Evolutionary conservation across 2,888 invertebrate genomes (phyloP).

Genomic region (Abrostola tripartita): DNA sequence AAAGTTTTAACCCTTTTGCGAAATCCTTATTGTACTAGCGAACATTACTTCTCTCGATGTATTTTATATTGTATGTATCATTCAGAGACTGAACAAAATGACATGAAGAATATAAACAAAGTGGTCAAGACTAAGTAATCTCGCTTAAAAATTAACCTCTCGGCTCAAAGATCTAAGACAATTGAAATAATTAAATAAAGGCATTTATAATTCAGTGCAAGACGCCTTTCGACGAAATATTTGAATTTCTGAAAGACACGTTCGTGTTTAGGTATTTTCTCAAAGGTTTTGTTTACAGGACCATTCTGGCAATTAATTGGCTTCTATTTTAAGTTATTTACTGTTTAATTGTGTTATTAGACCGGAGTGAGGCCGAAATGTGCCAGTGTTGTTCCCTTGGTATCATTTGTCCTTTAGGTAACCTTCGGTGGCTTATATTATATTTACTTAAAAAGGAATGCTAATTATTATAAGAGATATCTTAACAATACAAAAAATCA

Average conservation of each 20-base stretch:
- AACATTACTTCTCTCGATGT: too few relatives aligned
- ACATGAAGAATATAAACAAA: too few relatives aligned
- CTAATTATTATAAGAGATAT: slow-evolving; percentile 11
- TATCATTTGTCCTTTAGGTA: slow-evolving; percentile 17
- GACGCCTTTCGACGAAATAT: slow-evolving; percentile 24
- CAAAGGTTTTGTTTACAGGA: slow-evolving; percentile 37
- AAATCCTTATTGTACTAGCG: too few relatives aligned
- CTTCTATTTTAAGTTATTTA: slow-evolving; percentile 47
- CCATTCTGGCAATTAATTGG: slow-evolving; percentile 52
- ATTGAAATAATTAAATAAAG: slow-evolving; percentile 30
- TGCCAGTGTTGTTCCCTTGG: slow-evolving; percentile 11
- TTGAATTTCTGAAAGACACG: slow-evolving; percentile 44
- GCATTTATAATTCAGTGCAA: slow-evolving; percentile 35
- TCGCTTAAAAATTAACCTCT: too few relatives aligned
- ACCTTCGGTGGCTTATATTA: too few relatives aligned
- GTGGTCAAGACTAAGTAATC: too few relatives aligned
- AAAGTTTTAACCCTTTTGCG: too few relatives aligned
- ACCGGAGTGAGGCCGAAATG: slow-evolving; percentile 18
- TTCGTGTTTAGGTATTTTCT: slow-evolving; percentile 18
- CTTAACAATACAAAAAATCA: slow-evolving; percentile 15
- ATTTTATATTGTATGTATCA: too few relatives aligned
- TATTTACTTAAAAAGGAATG: not conserved
- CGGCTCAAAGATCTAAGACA: too few relatives aligned
- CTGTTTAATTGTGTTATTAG: slow-evolving; percentile 47
- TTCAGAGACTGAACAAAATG: too few relatives aligned